Evolutionary conservation across 2,797 vertebrate species (phyloP).

Genomic region (Florisuga fusca): DNA sequence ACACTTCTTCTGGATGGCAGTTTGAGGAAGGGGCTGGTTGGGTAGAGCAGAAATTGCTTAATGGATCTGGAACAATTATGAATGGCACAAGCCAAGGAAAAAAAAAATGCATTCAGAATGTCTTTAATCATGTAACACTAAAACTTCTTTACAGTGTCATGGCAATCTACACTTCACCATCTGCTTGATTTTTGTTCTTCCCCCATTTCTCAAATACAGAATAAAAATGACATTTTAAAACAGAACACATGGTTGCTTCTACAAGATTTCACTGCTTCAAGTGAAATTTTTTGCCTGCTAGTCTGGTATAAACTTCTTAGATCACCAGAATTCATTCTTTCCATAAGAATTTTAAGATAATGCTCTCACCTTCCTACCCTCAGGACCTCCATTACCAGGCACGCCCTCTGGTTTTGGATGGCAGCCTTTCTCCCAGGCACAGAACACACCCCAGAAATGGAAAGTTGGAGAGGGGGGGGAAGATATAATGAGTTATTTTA

Average conservation of each 20-base stretch:
- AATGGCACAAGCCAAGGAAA: conserved; percentile 14
- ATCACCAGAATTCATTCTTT: neutral
- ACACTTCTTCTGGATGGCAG: neutral
- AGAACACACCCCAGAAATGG: conserved; percentile 4
- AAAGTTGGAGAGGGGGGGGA: neutral
- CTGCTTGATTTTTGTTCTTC: conserved; percentile 49
- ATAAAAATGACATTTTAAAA: conserved; percentile 50
- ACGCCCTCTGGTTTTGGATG: neutral
- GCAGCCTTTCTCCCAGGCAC: conserved; percentile 13
- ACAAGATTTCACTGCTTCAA: conserved; percentile 35
- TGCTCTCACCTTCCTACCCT: neutral
- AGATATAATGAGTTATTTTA: neutral
- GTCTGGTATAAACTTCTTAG: conserved; percentile 30
- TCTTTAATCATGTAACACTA: conserved; percentile 74
- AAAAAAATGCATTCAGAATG: conserved; percentile 43
- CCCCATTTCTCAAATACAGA: conserved; percentile 44
- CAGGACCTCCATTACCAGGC: neutral
- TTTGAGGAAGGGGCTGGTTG: neutral
- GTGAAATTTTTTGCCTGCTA: conserved; percentile 27
- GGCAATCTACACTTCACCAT: conserved; percentile 50
- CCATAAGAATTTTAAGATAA: neutral
- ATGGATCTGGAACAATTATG: conserved; percentile 29
- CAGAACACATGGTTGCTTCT: conserved; percentile 40
- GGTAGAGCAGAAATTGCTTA: conserved; percentile 22
- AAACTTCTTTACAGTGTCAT: conserved; percentile 60